Evolutionary conservation across 2,797 vertebrate species (phyloP).

Genomic region (Rachycentron canadum): DNA sequence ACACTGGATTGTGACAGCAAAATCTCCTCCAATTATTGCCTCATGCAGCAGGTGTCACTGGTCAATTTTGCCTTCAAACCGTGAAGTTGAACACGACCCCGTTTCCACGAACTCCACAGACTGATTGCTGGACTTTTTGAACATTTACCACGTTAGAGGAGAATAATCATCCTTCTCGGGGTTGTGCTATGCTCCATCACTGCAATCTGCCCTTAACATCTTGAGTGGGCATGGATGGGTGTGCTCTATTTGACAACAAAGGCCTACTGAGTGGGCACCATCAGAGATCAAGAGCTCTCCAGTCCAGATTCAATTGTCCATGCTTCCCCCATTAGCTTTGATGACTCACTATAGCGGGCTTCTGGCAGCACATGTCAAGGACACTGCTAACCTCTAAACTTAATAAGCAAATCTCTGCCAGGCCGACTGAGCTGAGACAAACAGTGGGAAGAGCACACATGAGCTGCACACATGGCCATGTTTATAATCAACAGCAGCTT

Average conservation of each 20-base stretch:
- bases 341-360: constrained; percentile 80
- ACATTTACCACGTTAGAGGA: constrained; percentile 32
- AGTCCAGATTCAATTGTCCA: constrained; percentile 84
- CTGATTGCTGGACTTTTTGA: constrained; percentile 22
- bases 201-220: constrained; percentile 69
- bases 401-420: constrained; percentile 79
- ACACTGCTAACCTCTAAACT: constrained; percentile 80
- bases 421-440: constrained; percentile 55
- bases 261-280: constrained; percentile 76
- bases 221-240: constrained; percentile 68
- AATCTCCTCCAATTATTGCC: constrained; percentile 30
- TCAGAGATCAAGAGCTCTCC: constrained; percentile 81
- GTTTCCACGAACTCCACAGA: constrained; percentile 31
- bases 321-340: constrained; percentile 80
- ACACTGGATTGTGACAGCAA: constrained; percentile 41
- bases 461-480: constrained; percentile 47
- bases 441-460: constrained; percentile 44
- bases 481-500: constrained; percentile 56
- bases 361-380: constrained; percentile 80
- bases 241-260: constrained; percentile 84
- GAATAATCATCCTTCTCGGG: constrained; percentile 31
- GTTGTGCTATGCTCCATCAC: constrained; percentile 44
- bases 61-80: constrained; percentile 40
- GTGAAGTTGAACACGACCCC: constrained; percentile 14
- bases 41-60: constrained; percentile 32